phyloP scores from a whole-genome alignment of 2,888 invertebrate species.

The Rhingia campestris region DNA sequence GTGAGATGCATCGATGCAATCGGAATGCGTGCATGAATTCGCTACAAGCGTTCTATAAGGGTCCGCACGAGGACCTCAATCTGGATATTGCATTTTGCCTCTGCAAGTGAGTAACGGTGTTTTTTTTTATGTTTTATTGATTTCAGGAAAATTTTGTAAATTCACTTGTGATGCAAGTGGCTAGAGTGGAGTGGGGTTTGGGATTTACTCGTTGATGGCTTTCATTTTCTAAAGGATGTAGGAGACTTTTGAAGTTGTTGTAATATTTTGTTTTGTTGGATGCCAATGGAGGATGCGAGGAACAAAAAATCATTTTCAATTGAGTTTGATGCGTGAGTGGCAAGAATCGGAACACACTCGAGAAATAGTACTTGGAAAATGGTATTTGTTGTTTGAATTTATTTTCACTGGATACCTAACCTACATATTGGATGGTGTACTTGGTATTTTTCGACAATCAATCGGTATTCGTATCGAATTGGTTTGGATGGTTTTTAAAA shows the following conservation, averaged over 20 bases:
- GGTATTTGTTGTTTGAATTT: slow-evolving; percentile 26
- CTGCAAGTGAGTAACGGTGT: slow-evolving; percentile 90
- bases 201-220: slow-evolving; percentile 46
- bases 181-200: slow-evolving; percentile 1
- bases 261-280: not conserved
- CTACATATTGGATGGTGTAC: too few relatives aligned
- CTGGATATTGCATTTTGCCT: slow-evolving; percentile 95
- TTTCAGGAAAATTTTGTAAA: slow-evolving; percentile 52
- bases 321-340: not conserved
- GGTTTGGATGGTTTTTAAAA: too few relatives aligned
- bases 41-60: slow-evolving; percentile 92
- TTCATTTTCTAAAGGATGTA: slow-evolving; percentile 36
- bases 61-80: slow-evolving; percentile 91
- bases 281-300: slow-evolving; percentile 7
- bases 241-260: slow-evolving; percentile 8
- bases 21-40: slow-evolving; percentile 94
- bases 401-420: not conserved
- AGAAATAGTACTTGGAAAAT: slow-evolving; percentile 2
- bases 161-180: slow-evolving; percentile 26
- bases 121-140: slow-evolving; percentile 62
- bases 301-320: slow-evolving; percentile 19
- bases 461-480: too few relatives aligned
- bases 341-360: not conserved
- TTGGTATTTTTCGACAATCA: too few relatives aligned
- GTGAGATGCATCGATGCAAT: slow-evolving; percentile 90